A percentile compares a stretch with the other conserved stretches of the same genome.
phyloP scores from a whole-genome alignment of 2,888 invertebrate genomes.

The Brachypalpus laphriformis region DNA sequence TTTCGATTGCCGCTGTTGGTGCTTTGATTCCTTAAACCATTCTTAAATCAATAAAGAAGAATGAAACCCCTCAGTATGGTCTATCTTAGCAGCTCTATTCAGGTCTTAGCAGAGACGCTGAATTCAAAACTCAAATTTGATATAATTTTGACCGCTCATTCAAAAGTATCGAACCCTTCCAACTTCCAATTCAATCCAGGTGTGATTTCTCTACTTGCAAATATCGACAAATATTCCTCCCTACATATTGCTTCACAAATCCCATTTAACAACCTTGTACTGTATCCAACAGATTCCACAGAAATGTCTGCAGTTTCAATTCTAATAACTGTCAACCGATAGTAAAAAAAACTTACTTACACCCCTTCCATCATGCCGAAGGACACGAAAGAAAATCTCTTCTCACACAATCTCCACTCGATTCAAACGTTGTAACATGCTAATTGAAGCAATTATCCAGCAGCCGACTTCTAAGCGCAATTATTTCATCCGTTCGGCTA shows the following conservation, averaged over 20 bases:
- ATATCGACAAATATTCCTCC: too few relatives aligned
- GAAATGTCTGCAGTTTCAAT: not conserved
- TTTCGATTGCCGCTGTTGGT: too few relatives aligned
- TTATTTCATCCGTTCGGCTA: slow-evolving; percentile 30
- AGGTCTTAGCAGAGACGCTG: too few relatives aligned
- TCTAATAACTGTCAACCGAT: not conserved
- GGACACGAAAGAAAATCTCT: slow-evolving; percentile 2
- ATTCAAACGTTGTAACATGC: not conserved
- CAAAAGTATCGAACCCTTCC: too few relatives aligned
- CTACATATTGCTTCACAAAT: not conserved
- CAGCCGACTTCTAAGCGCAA: slow-evolving; percentile 23
- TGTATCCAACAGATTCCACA: not conserved
- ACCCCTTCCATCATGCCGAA: not conserved
- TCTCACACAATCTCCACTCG: not conserved
- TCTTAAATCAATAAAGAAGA: too few relatives aligned
- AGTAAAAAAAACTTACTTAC: not conserved
- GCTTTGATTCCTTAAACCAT: too few relatives aligned
- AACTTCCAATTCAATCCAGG: too few relatives aligned
- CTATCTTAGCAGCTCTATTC: too few relatives aligned
- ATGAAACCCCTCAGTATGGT: too few relatives aligned
- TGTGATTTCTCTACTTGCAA: too few relatives aligned
- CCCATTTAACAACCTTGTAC: not conserved
- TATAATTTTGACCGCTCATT: too few relatives aligned
- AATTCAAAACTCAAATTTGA: too few relatives aligned
- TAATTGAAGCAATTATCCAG: slow-evolving; percentile 31